Evolutionary conservation across 2,888 invertebrate genomes (phyloP), one percentile per base, ranked within the genome.

Genomic region (Lacanobia wlatinum): DNA sequence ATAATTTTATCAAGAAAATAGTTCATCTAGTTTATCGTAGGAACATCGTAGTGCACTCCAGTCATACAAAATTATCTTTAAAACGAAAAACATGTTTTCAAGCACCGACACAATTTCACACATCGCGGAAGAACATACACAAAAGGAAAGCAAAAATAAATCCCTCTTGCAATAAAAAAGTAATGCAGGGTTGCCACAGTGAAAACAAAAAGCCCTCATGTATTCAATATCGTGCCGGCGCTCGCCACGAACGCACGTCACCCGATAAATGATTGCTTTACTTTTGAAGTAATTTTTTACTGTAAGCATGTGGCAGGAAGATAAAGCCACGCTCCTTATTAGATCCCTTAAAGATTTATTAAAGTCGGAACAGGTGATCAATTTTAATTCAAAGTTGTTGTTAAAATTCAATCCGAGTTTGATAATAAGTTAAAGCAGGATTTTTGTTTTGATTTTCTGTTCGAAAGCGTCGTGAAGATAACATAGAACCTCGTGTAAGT

Each of bases 271-370:
- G 60, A 86, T 86, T 73, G 68, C 72, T 79, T 73, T 76, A 79
- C 82, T 86, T 84, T 73, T 68, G 55, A 84, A 84, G 84, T 78
- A 60, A 70, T 78, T 84, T 84, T 81, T 84, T 75, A 64, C 63
- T 18, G 66, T 71, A 70, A 16, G 55, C 68, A 64, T 80, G 83
- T 80, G 68, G 46, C 52, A 28, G 38, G 52, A 73, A 75, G 76
- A 76, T 78, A 79, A 75, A 74, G 56, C 64, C 76, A 16, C 34
- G 55, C n/a, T 55, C 23, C 56, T 85, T 74, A 85, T 83, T 83
- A 68, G 65, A 80, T 80, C 34, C 56, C 40, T 50, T 53, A 38
- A 55, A 81, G 73, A 84, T 81, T 82, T 76, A 81, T 77, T 70
- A 59, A 69, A 78, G 56, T 40, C 34, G 28, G 60, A 61, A 65